These are phyloP conservation scores for Leucopternis melanops DNA, from an alignment of 2,113 vertebrate genomes.

Conservation along the genomic window DNA sequence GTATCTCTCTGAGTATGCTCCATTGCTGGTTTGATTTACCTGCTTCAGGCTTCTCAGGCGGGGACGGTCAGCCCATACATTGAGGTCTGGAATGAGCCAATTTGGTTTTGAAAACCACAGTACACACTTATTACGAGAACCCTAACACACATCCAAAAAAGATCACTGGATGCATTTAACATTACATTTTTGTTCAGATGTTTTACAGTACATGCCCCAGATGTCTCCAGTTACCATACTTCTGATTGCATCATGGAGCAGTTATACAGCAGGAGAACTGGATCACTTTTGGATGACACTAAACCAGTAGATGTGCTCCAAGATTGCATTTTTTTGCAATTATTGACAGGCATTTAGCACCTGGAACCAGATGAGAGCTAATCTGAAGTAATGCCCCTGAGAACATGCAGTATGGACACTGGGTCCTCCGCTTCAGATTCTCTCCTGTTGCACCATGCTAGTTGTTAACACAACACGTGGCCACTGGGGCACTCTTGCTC, in stretches of 20 bases:
- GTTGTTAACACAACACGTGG: not conserved
- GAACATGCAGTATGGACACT: too few relatives aligned
- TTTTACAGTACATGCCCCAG: not conserved
- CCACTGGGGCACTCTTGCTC: not conserved
- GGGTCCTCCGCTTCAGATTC: not conserved
- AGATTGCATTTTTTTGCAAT: not conserved
- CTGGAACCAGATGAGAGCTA: not conserved
- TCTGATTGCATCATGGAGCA: not conserved
- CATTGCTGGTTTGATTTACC: not conserved
- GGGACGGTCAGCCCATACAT: rapidly evolving
- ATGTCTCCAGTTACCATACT: not conserved
- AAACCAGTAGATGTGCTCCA: not conserved
- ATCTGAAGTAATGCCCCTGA: not conserved
- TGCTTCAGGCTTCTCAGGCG: not conserved
- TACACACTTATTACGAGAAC: not conserved
- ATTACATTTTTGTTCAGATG: not conserved
- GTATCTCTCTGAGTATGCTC: not conserved
- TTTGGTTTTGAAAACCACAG: not conserved
- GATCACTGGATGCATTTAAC: not conserved
- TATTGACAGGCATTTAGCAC: not conserved
- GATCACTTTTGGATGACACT: not conserved
- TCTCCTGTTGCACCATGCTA: not conserved
- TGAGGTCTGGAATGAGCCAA: not conserved
- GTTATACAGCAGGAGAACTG: not conserved
- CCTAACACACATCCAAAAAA: not conserved